Conservation (phyloP, 2,113 vertebrate genomes). For the Aleadryas rufinucha region DNA sequence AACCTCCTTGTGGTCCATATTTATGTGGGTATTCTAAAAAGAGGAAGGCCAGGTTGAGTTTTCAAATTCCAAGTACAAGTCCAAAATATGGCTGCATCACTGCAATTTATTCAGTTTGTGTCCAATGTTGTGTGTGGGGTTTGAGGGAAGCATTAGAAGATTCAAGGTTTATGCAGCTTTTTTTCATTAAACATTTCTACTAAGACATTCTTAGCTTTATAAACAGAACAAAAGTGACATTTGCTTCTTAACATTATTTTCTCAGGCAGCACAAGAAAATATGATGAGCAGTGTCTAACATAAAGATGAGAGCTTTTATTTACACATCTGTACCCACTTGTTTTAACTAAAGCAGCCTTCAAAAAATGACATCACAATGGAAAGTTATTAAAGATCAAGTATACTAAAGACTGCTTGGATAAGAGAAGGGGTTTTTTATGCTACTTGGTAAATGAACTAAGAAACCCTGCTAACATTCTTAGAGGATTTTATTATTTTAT, state of each 20-base stretch:
- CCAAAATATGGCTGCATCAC: not conserved
- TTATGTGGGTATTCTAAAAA: constrained; percentile 93
- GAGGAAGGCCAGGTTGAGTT: constrained; percentile 23
- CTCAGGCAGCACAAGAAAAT: not conserved
- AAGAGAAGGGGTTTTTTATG: not conserved
- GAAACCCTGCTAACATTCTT: not conserved
- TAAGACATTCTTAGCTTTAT: not conserved
- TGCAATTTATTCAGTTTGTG: not conserved
- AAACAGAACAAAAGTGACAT: not conserved
- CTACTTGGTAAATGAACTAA: not conserved
- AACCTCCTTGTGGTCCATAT: constrained; percentile 93
- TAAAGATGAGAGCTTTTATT: not conserved
- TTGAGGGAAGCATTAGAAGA: not conserved
- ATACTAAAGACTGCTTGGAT: not conserved
- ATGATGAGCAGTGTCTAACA: not conserved
- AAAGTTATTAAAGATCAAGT: not conserved
- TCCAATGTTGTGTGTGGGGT: not conserved
- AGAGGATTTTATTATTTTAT: not conserved
- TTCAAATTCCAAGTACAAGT: not conserved
- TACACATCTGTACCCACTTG: not conserved
- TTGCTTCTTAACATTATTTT: not conserved
- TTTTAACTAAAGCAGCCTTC: not conserved
- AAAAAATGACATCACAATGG: not conserved
- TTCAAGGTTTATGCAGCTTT: not conserved
- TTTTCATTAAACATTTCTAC: not conserved